phyloP scores from a whole-genome alignment of 2,113 vertebrate genomes.

The Mola mola region DNA sequence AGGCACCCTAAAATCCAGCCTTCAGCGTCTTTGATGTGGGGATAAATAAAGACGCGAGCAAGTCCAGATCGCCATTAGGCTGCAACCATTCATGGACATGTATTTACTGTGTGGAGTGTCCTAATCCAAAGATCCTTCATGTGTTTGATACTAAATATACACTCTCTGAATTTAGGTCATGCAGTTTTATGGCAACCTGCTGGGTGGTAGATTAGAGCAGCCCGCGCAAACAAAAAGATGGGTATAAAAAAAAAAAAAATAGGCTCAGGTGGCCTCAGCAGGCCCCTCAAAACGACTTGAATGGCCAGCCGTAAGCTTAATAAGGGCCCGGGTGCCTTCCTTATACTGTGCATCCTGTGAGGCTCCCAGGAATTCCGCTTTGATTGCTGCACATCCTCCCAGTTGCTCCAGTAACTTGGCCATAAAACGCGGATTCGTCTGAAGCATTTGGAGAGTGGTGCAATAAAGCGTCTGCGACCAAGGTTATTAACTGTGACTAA shows the following conservation, averaged over 20 bases:
- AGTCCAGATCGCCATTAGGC: background rate
- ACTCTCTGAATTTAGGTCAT: background rate
- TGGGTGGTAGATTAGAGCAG: too few species aligned
- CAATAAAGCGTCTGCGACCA: slow-evolving; percentile 90
- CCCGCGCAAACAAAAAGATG: slow-evolving; percentile 9
- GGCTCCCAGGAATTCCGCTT: slow-evolving; percentile 90
- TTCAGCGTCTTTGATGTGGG: background rate
- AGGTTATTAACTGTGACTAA: slow-evolving; percentile 88
- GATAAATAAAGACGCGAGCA: slow-evolving; percentile 9
- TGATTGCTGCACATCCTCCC: slow-evolving; percentile 93
- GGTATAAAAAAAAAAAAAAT: slow-evolving; percentile 6
- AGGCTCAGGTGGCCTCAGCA: slow-evolving; percentile 32
- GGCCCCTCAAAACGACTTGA: slow-evolving; percentile 65
- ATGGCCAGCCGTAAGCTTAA: slow-evolving; percentile 75
- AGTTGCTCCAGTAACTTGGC: slow-evolving; percentile 92
- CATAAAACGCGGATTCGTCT: slow-evolving; percentile 91
- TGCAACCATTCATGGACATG: slow-evolving; percentile 1
- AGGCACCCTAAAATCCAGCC: background rate
- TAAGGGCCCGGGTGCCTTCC: slow-evolving; percentile 77
- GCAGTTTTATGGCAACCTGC: slow-evolving; percentile 11
- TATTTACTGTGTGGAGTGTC: slow-evolving; percentile 6
- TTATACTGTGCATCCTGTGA: slow-evolving; percentile 85
- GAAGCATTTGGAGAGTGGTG: slow-evolving; percentile 86
- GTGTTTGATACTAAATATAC: background rate
- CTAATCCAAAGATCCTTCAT: slow-evolving; percentile 1